A percentile compares a stretch with the other conserved stretches of the same genome.
Evolutionary conservation across 2,113 vertebrate genomes (phyloP).

Genomic region (Rattus norvegicus): DNA sequence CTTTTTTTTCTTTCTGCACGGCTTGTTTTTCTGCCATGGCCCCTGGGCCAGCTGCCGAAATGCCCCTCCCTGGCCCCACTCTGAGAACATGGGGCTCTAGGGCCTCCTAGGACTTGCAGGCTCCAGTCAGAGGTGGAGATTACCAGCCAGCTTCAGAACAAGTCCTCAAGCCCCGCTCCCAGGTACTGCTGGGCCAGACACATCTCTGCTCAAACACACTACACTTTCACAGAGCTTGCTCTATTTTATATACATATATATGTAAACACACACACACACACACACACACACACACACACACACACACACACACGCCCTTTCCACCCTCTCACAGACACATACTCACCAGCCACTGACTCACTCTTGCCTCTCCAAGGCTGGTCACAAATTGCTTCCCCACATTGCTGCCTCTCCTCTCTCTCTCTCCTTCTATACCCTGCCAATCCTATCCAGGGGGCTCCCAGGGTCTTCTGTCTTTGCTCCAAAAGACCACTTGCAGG

Average conservation of each 20-base stretch:
- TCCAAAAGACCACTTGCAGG: neutral
- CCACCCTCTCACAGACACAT: neutral
- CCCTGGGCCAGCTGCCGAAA: constrained; percentile 34
- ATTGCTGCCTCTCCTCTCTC: too few species aligned
- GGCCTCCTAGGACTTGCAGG: neutral
- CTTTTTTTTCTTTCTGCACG: neutral
- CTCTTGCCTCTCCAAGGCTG: neutral
- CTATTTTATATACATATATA: neutral
- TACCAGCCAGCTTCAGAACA: neutral
- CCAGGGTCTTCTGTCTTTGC: neutral
- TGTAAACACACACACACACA: too few species aligned
- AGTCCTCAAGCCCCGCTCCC: neutral
- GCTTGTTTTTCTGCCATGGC: constrained; percentile 50
- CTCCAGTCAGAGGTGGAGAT: neutral
- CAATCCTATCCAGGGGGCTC: neutral
- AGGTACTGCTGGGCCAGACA: neutral
- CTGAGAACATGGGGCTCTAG: neutral
- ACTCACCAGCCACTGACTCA: neutral
- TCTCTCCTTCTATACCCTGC: neutral
- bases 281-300: too few species aligned
- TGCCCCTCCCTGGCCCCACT: constrained; percentile 17
- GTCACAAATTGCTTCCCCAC: rapidly evolving
- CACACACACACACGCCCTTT: neutral
- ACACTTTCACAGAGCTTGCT: neutral
- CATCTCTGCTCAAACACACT: neutral